These are phyloP conservation scores for Sylvicola cinctus DNA, from an alignment of 2,888 invertebrate genomes.

Conservation along the genomic window DNA sequence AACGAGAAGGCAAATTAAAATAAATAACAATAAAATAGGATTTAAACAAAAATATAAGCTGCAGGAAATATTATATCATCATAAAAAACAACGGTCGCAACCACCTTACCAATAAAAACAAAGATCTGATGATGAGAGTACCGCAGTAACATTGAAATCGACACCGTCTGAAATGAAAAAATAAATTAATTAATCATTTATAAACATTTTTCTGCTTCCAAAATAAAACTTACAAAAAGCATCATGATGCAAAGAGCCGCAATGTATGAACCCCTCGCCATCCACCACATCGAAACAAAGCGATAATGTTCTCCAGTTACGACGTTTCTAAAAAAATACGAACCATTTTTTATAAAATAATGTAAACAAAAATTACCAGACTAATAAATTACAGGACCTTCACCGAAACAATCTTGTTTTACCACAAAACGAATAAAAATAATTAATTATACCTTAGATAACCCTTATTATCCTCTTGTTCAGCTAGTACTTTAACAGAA, in stretches of 20 bases:
- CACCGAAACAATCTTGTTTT: no score
- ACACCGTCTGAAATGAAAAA: constrained; percentile 63
- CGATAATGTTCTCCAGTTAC: constrained; percentile 96
- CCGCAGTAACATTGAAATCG: constrained; percentile 90
- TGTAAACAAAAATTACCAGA: not conserved
- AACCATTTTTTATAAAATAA: constrained; percentile 9
- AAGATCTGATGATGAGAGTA: constrained; percentile 99
- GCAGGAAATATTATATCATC: no score
- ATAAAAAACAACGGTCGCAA: no score
- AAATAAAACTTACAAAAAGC: constrained; percentile 70
- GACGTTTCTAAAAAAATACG: constrained; percentile 79
- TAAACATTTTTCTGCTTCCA: not conserved
- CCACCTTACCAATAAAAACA: constrained; percentile 83
- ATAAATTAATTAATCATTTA: constrained; percentile 1
- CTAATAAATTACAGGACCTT: not conserved
- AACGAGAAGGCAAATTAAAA: no score
- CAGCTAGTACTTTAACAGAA: constrained; percentile 84
- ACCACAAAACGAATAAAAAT: not conserved
- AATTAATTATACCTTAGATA: constrained; percentile 42
- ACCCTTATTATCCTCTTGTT: constrained; percentile 92
- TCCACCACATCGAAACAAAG: constrained; percentile 95
- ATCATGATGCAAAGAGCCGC: constrained; percentile 96
- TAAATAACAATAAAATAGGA: no score
- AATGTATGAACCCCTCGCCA: constrained; percentile 83
- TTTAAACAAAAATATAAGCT: no score